Conservation (phyloP, 2,888 invertebrate species). For the Tineola bisselliella region DNA sequence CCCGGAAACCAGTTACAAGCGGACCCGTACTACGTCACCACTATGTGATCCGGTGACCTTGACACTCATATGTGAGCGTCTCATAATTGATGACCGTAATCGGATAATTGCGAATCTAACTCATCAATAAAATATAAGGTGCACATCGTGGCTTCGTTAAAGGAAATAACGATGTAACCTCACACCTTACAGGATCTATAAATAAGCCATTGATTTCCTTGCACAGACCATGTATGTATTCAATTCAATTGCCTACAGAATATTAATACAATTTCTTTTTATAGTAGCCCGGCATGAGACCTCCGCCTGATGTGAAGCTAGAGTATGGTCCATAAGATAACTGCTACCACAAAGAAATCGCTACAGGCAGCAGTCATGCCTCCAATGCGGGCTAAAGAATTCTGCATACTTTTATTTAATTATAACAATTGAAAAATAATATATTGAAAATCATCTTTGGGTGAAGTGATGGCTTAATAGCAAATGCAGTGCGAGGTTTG, state of each 20-base stretch:
- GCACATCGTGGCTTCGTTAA: neutral
- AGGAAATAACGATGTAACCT: neutral
- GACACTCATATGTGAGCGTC: constrained; percentile 35
- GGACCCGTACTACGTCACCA: constrained; percentile 22
- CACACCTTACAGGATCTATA: neutral
- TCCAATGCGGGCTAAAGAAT: too few species aligned
- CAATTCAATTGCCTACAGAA: neutral
- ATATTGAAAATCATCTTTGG: neutral
- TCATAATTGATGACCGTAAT: constrained; percentile 33
- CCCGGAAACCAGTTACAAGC: constrained; percentile 41
- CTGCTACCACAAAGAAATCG: neutral
- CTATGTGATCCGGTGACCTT: constrained; percentile 31
- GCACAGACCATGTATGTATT: neutral
- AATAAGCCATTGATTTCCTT: neutral
- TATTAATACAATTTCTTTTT: neutral
- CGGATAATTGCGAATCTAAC: constrained; percentile 36
- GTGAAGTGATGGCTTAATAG: constrained; percentile 40
- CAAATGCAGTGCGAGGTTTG: constrained; percentile 45
- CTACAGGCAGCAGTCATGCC: too few species aligned
- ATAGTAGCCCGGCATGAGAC: too few species aligned
- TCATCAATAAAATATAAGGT: constrained; percentile 34
- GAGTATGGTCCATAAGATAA: too few species aligned
- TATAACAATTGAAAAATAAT: neutral
- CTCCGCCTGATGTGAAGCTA: too few species aligned
- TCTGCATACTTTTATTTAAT: too few species aligned